Base-by-base conservation (phyloP, 2,888 invertebrate species). In the Cosmorhoe ocellata region DNA sequence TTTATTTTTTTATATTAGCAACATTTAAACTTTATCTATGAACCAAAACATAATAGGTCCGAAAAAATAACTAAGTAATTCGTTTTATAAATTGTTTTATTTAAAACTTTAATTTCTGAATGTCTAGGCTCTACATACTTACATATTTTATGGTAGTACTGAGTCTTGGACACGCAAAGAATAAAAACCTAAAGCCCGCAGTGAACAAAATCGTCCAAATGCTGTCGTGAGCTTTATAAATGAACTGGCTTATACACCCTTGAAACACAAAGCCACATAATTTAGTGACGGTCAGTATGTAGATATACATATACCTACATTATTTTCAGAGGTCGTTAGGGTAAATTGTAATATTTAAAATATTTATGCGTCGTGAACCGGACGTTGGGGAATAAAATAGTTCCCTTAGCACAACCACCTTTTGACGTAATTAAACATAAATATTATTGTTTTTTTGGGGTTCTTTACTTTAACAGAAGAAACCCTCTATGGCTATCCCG, bases 241-340 rank as follows among this genome's bases (percentile, higher is more conserved):
- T 54, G 58, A 50, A 51, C 26, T 40, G 41, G 60, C 60, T 58
- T 58, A 57, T 48, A 58, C 58, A 51, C 50, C 56, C 51, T 51
- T 43, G 42, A 38, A 51, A 38, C 53, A 54, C 51, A 61, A 61
- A 56, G 54, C 56, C 54, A 53, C 51, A 61, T 61, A 50, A 61
- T 61, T 61, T 56, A 58, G 56, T 52, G 28, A 40, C 43, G 36
- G 31, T 36, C 36, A 47, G 44, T 31, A 28, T 26, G 54, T 34
- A 46, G 39, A n/a, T n/a, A n/a, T n/a, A n/a, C n/a, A n/a, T n/a
- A n/a, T 32, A 14, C 13, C 28, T 36, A 43, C 34, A 42, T 58
- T 37, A 58, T 50, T 59, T 58, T 51, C 34, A 48, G 46, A 43
- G 56, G 59, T 56, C 54, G 34, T 49, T 49, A 33, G 10, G 31